Evolutionary conservation across 2,113 vertebrate genomes (phyloP), one percentile per base, ranked within the genome.

Genomic region (Opisthocomus hoazin): DNA sequence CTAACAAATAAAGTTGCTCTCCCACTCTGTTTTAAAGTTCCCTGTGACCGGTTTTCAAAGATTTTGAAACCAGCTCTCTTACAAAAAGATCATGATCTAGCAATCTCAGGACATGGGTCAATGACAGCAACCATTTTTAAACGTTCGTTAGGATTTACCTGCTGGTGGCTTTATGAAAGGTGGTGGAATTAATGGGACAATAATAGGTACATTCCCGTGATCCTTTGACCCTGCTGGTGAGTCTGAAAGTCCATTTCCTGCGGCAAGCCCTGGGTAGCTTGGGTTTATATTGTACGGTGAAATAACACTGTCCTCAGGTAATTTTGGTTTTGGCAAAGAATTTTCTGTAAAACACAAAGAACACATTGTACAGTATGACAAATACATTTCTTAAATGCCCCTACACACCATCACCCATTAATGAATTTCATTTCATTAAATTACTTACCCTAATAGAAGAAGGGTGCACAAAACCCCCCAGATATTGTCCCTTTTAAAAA

Each of bases 81-180:
- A 84, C 80, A 88, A 78, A 63, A n/a, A 63, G 41, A 3, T 64
- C 6, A 8, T 32, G 82, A 90, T n/a, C 78, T 29, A 85, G 81
- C 32, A 87, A 76, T 34, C 48, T 84, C 74, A 51, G 78, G 89
- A 92, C 1, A 92, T 1, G 0, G 48, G 46, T 53, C 66, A 79
- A 48, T 21, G 50, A 76, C 56, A 30, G 13, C 51, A 87, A 83
- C 37, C 36, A 93, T 73, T 84, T 77, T 70, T 8, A 94, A 95
- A 89, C 10, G 26, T 54, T 95, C 84, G 27, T 84, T 27, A 87
- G 65, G 63, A 96, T 97, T 98, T 99, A 99, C 99, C 99, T 99
- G 99, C 98, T 97, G 99, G 98, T 98, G 99, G 99, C 98, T 99
- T 99, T 98, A 99, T 99, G 97, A 99, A 98, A 94, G 99, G 99